A percentile compares a stretch with the other conserved stretches of the same genome.
phyloP scores from a whole-genome alignment of 2,888 invertebrate genomes.

The Hyalella azteca region DNA sequence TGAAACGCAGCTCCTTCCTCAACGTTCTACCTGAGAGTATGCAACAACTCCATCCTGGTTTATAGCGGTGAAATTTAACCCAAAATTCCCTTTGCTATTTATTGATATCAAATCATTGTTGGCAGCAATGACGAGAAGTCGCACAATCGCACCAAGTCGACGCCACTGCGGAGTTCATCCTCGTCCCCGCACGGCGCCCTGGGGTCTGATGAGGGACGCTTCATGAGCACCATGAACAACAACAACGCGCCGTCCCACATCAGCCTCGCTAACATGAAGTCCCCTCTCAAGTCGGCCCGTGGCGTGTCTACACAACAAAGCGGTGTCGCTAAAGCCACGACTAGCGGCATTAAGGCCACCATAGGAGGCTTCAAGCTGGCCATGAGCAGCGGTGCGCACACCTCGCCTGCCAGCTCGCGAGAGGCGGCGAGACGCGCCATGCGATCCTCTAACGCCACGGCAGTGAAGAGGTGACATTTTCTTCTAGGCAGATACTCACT shows the following conservation, averaged over 20 bases:
- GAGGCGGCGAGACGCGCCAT: not conserved
- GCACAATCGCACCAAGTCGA: conserved; percentile 57
- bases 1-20: too few relatives aligned
- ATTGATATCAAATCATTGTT: too few relatives aligned
- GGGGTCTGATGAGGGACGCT: not conserved
- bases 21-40: too few relatives aligned
- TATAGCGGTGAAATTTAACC: too few relatives aligned
- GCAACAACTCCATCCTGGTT: too few relatives aligned
- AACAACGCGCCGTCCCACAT: not conserved
- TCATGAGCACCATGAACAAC: conserved; percentile 26
- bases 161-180: conserved; percentile 49
- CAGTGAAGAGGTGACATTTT: not conserved
- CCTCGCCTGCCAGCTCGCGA: not conserved
- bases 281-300: conserved; percentile 22
- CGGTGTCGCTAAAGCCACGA: conserved; percentile 2
- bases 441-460: not conserved
- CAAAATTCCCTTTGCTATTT: too few relatives aligned
- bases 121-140: conserved; percentile 57
- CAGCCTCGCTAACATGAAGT: conserved; percentile 46
- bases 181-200: conserved; percentile 38
- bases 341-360: conserved; percentile 20
- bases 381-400: not conserved
- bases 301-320: conserved; percentile 12
- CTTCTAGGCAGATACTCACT: too few relatives aligned
- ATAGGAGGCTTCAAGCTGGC: conserved; percentile 27